A percentile compares a stretch with the other conserved stretches of the same genome.
Conservation (phyloP, 2,888 invertebrate genomes). For the Thumatha senex region DNA sequence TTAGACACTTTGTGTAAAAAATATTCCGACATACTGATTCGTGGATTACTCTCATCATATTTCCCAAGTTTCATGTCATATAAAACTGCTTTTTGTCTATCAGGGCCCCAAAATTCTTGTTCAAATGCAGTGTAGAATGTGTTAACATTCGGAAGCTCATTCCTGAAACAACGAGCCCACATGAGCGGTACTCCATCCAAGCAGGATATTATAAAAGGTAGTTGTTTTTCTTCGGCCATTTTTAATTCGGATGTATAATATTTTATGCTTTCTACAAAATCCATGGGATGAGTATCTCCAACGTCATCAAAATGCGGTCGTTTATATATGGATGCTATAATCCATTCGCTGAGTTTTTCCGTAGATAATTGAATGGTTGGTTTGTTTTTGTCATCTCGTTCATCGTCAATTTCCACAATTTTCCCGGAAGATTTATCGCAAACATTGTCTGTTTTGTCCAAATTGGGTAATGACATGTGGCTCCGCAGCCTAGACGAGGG, state of each 20-base stretch:
- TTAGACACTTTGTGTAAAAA: conserved; percentile 77
- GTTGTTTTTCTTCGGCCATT: conserved; percentile 65
- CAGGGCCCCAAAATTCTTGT: conserved; percentile 76
- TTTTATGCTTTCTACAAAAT: conserved; percentile 71
- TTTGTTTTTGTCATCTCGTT: conserved; percentile 48
- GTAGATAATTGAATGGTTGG: conserved; percentile 57
- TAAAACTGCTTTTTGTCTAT: conserved; percentile 71
- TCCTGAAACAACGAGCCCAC: conserved; percentile 77
- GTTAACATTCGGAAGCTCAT: conserved; percentile 65
- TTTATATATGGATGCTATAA: conserved; percentile 68
- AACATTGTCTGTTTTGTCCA: conserved; percentile 62
- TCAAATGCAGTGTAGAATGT: conserved; percentile 70
- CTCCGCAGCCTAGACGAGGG: conserved; percentile 73
- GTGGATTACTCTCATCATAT: conserved; percentile 62
- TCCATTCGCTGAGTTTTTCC: conserved; percentile 71
- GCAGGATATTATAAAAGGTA: conserved; percentile 73
- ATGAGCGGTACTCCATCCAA: conserved; percentile 73
- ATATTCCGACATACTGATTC: conserved; percentile 76
- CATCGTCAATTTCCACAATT: conserved; percentile 71
- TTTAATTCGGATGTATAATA: conserved; percentile 72
- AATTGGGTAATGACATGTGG: conserved; percentile 78
- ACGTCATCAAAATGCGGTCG: conserved; percentile 74
- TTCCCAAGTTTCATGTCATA: conserved; percentile 78
- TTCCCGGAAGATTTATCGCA: conserved; percentile 59
- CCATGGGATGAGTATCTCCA: conserved; percentile 74